Conservation (phyloP, 2,113 vertebrate genomes). For the Rhinichthys klamathensis region DNA sequence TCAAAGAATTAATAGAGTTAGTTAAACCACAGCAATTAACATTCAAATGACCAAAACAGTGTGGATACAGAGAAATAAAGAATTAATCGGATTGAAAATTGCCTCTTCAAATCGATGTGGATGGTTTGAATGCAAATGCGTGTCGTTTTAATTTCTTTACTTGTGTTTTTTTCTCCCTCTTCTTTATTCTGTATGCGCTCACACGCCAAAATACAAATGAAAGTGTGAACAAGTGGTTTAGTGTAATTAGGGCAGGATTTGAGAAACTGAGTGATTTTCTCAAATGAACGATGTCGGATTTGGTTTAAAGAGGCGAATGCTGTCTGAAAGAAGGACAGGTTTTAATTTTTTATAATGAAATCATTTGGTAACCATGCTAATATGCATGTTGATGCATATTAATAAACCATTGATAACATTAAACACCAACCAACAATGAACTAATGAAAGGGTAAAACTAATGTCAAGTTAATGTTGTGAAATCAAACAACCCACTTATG, state of each 20-base stretch:
- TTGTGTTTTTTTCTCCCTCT: background rate
- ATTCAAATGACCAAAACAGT: conserved; percentile 14
- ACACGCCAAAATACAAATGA: background rate
- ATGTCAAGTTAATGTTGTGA: background rate
- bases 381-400: background rate
- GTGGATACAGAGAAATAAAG: conserved; percentile 15
- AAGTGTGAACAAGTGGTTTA: background rate
- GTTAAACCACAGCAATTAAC: conserved; percentile 27
- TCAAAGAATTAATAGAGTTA: conserved; percentile 4
- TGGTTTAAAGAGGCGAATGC: background rate
- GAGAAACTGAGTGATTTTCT: conserved; percentile 7
- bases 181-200: background rate
- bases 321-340: background rate
- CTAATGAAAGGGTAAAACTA: background rate
- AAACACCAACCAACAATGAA: background rate
- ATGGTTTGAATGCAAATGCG: conserved; percentile 25
- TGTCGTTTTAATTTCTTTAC: background rate
- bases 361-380: background rate
- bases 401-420: background rate
- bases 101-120: background rate
- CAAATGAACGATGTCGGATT: background rate
- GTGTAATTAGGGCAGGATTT: conserved; percentile 28
- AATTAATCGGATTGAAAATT: conserved; percentile 19
- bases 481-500: too few relatives aligned
- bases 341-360: conserved; percentile 5